A percentile compares a stretch with the other conserved stretches of the same genome.
Conservation (phyloP, 2,888 invertebrate genomes). For the Protula sp. region DNA sequence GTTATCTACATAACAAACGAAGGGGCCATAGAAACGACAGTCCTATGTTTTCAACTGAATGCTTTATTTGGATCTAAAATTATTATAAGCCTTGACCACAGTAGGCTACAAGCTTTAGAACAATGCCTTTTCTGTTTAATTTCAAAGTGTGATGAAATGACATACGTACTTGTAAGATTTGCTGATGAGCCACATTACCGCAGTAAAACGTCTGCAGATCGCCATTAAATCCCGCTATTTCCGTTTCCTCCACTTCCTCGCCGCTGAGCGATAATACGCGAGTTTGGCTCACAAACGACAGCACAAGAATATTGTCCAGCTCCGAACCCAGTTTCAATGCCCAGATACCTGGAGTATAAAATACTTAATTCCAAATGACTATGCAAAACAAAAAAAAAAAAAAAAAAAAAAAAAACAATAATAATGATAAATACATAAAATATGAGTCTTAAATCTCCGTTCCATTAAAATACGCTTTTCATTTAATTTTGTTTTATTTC, state of each 20-base stretch:
- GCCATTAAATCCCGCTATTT: constrained; percentile 82
- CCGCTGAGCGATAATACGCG: constrained; percentile 82
- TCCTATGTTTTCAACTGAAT: too few relatives aligned
- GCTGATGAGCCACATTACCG: constrained; percentile 79
- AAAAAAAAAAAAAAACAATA: too few relatives aligned
- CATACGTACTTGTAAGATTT: constrained; percentile 68
- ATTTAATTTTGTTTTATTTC: too few relatives aligned
- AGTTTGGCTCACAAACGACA: constrained; percentile 96
- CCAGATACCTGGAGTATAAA: constrained; percentile 72
- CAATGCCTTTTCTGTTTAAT: too few relatives aligned
- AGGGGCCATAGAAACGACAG: too few relatives aligned
- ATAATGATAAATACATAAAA: not conserved
- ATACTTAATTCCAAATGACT: too few relatives aligned
- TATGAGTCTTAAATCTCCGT: not conserved
- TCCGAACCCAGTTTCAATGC: constrained; percentile 68
- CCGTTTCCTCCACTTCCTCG: constrained; percentile 97
- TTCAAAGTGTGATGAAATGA: too few relatives aligned
- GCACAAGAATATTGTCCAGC: constrained; percentile 80
- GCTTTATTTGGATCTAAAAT: too few relatives aligned
- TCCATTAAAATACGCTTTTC: not conserved
- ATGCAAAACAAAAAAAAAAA: too few relatives aligned
- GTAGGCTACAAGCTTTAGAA: too few relatives aligned
- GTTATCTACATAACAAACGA: too few relatives aligned
- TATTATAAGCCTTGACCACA: too few relatives aligned
- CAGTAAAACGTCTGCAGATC: constrained; percentile 92